Evolutionary conservation across 2,888 invertebrate genomes (phyloP).

Genomic region (Pilophorus perplexus): DNA sequence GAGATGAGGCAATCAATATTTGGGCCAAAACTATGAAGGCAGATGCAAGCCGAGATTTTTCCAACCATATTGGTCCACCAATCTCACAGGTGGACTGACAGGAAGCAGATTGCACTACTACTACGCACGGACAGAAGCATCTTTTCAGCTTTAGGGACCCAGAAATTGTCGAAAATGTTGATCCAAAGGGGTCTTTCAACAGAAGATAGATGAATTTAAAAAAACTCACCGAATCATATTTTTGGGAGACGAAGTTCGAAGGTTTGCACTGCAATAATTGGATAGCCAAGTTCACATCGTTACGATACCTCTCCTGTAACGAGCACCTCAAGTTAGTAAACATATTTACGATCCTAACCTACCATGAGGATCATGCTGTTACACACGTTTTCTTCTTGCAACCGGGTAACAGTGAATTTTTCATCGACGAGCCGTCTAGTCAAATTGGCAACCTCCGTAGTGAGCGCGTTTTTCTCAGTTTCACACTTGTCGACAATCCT

Average conservation of each 20-base stretch:
- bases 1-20: too few species aligned
- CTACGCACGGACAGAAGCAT: too few species aligned
- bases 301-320: slow-evolving; percentile 86
- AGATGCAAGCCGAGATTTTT: too few species aligned
- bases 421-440: slow-evolving; percentile 81
- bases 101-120: too few species aligned
- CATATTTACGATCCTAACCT: too few species aligned
- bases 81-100: too few species aligned
- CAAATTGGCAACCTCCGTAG: slow-evolving; percentile 81
- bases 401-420: slow-evolving; percentile 75
- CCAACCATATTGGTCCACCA: too few species aligned
- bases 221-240: slow-evolving; percentile 77
- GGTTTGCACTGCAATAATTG: slow-evolving; percentile 93
- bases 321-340: not conserved
- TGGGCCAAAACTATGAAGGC: too few species aligned
- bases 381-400: slow-evolving; percentile 82
- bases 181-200: not conserved
- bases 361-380: too few species aligned
- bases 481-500: slow-evolving; percentile 90
- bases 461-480: slow-evolving; percentile 80
- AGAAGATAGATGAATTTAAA: not conserved
- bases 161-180: too few species aligned
- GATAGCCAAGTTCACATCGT: slow-evolving; percentile 89
- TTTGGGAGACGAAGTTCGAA: slow-evolving; percentile 88
- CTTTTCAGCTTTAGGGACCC: too few species aligned